Evolutionary conservation across 2,797 vertebrate species (phyloP).

Genomic region (Acestrorhynchus altus): DNA sequence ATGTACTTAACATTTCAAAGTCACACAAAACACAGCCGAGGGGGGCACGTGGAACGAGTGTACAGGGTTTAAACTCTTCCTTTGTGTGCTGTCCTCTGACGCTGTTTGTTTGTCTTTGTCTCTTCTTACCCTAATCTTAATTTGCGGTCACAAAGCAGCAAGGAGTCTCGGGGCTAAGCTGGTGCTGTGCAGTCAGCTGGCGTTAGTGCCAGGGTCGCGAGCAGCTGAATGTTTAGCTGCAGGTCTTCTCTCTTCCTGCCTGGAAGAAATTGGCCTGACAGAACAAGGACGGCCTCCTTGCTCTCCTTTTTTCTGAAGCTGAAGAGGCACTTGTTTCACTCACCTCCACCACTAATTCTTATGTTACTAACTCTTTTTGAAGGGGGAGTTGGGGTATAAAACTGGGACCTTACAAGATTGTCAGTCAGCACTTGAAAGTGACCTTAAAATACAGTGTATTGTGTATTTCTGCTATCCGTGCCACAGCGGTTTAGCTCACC

Average conservation of each 20-base stretch:
- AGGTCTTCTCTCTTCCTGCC: constrained; percentile 57
- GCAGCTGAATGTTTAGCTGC: constrained; percentile 59
- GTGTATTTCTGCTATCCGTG: no score
- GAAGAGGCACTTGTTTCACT: constrained; percentile 11
- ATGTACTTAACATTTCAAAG: neutral
- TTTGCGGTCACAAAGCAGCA: neutral
- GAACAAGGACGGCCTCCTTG: constrained; percentile 69
- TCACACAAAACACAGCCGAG: neutral
- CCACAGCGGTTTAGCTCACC: no score
- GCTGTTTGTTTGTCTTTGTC: constrained; percentile 31
- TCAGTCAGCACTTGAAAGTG: no score
- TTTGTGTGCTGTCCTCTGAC: neutral
- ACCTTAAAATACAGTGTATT: no score
- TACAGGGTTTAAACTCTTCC: neutral
- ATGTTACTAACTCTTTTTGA: neutral
- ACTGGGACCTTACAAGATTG: neutral
- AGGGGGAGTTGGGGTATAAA: neutral
- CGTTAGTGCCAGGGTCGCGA: constrained; percentile 52
- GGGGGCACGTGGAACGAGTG: neutral
- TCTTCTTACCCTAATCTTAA: constrained; percentile 48
- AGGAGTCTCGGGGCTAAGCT: neutral
- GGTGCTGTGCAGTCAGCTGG: constrained; percentile 41
- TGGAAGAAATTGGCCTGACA: constrained; percentile 70
- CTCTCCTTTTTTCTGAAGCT: constrained; percentile 20
- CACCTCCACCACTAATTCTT: neutral